Percentiles rank a stretch among this genome's conserved stretches.
Evolutionary conservation across 2,888 invertebrate species (phyloP).

Genomic region (Gari tellinella): DNA sequence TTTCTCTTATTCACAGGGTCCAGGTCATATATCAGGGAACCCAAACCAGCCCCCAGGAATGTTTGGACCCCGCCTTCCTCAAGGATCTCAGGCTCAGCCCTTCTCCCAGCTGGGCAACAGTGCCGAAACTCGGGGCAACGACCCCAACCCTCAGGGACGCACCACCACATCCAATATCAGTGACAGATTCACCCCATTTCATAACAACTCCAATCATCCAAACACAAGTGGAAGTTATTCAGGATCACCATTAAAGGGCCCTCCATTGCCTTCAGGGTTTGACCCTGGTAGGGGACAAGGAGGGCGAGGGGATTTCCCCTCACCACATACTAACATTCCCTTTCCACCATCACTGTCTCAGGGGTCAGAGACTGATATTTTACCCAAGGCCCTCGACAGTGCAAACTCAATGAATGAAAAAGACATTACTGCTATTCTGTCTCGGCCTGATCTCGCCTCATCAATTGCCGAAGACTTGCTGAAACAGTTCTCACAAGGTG

Average conservation of each 20-base stretch:
- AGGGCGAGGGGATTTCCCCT: not conserved
- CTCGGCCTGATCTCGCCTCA: constrained; percentile 88
- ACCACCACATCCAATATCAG: constrained; percentile 30
- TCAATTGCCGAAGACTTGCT: constrained; percentile 91
- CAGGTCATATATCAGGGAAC: constrained; percentile 52
- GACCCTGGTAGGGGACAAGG: constrained; percentile 37
- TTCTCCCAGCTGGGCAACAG: constrained; percentile 54
- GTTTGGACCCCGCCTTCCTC: constrained; percentile 48
- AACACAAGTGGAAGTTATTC: constrained; percentile 38
- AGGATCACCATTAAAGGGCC: constrained; percentile 55
- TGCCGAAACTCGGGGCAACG: constrained; percentile 55
- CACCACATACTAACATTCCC: constrained; percentile 38
- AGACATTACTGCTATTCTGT: constrained; percentile 90
- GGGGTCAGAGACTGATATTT: constrained; percentile 38
- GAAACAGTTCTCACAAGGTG: constrained; percentile 88
- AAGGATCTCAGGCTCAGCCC: constrained; percentile 59
- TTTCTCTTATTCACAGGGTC: constrained; percentile 30
- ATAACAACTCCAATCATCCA: constrained; percentile 36
- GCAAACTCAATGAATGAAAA: constrained; percentile 87
- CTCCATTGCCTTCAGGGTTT: constrained; percentile 53
- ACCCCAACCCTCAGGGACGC: constrained; percentile 57
- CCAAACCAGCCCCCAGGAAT: constrained; percentile 45
- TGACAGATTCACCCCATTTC: constrained; percentile 51
- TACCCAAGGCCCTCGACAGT: constrained; percentile 60
- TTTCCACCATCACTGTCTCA: constrained; percentile 55